phyloP scores from a whole-genome alignment of 2,113 vertebrate species.

The Xiphias gladius region DNA sequence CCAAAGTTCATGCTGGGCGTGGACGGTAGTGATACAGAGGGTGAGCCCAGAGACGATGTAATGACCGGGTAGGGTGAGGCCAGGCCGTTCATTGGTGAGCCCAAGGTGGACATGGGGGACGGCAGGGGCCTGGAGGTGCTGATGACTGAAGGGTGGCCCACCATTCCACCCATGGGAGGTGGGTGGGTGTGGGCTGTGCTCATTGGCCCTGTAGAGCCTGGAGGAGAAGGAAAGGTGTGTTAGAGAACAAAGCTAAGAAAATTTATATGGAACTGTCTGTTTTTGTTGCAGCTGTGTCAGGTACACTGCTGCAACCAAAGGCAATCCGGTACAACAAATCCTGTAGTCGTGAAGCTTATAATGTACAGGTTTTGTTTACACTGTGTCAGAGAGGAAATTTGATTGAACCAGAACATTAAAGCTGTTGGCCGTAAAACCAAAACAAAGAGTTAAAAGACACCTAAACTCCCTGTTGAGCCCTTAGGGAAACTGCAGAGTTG shows the following conservation, averaged over 20 bases:
- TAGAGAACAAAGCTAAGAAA: not conserved
- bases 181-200: conserved; percentile 76
- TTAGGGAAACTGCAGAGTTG: not conserved
- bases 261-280: not conserved
- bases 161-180: conserved; percentile 80
- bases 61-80: conserved; percentile 87
- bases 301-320: not conserved
- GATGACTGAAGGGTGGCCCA: conserved; percentile 85
- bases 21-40: conserved; percentile 80
- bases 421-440: not conserved
- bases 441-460: no score
- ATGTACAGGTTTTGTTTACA: not conserved
- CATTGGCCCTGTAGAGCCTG: conserved; percentile 84
- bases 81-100: conserved; percentile 83
- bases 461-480: not conserved
- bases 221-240: conserved; percentile 10
- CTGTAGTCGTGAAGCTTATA: not conserved
- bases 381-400: not conserved
- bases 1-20: conserved; percentile 83
- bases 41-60: conserved; percentile 83
- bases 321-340: not conserved
- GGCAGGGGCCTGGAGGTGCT: conserved; percentile 80
- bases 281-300: not conserved
- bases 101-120: conserved; percentile 80
- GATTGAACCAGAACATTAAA: not conserved